Percentiles rank a stretch among this genome's conserved stretches.
Evolutionary conservation across 2,113 vertebrate species (phyloP).

Genomic region (Caracal caracal): DNA sequence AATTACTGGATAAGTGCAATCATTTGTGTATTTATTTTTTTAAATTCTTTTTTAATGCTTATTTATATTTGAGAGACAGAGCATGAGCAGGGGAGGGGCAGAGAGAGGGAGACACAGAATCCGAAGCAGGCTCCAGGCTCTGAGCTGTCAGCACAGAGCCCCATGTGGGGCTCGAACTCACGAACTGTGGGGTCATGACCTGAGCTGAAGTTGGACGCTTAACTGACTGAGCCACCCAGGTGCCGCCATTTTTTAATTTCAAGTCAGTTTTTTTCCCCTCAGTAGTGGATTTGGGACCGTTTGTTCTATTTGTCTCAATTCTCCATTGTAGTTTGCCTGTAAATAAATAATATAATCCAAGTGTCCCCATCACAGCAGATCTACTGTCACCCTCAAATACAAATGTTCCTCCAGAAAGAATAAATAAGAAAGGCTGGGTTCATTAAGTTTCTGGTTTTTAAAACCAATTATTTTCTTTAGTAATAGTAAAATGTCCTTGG

Average conservation of each 20-base stretch:
- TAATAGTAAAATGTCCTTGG: not conserved
- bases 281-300: not conserved
- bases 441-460: not conserved
- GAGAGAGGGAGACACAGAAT: no score
- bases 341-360: not conserved
- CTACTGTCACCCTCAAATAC: not conserved
- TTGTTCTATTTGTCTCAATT: not conserved
- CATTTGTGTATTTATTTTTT: not conserved
- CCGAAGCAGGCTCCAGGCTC: no score
- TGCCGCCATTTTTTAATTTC: not conserved
- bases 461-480: constrained; percentile 47
- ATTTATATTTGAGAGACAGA: no score
- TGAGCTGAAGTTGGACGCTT: no score
- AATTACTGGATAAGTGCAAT: not conserved
- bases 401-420: not conserved
- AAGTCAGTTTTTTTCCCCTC: not conserved
- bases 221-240: no score
- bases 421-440: not conserved
- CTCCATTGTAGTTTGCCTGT: not conserved
- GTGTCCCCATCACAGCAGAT: not conserved
- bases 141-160: no score
- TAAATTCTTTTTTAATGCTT: no score
- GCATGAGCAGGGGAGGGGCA: no score
- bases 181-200: no score
- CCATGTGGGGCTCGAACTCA: no score